Percentiles rank a stretch among this genome's conserved stretches.
phyloP scores from a whole-genome alignment of 2,888 invertebrate genomes.

The Omphaloscelis lunosa region DNA sequence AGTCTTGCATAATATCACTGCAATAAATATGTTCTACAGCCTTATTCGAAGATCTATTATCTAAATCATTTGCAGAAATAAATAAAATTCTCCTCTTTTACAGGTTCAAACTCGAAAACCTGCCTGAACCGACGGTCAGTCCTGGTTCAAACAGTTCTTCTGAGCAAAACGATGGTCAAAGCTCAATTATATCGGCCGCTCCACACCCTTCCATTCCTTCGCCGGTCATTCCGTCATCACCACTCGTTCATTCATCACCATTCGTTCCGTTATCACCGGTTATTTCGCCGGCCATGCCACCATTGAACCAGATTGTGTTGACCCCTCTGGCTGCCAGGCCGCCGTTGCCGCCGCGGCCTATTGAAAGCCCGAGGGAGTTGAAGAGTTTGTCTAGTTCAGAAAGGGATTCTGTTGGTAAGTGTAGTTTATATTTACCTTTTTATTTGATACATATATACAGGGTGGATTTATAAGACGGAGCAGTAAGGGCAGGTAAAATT shows the following conservation, averaged over 20 bases:
- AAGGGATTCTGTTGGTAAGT: conserved; percentile 82
- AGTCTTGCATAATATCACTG: background rate
- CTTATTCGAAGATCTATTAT: background rate
- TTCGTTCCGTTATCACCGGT: conserved; percentile 57
- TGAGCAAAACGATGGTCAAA: conserved; percentile 86
- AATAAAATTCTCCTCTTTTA: conserved; percentile 19
- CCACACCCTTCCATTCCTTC: conserved; percentile 69
- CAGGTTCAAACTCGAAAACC: conserved; percentile 85
- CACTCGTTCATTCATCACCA: conserved; percentile 57
- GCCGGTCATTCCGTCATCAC: conserved; percentile 68
- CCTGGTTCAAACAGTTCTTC: conserved; percentile 89
- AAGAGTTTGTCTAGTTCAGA: conserved; percentile 78
- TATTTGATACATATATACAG: background rate
- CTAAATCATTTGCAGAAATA: background rate
- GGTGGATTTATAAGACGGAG: background rate
- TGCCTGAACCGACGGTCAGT: conserved; percentile 85
- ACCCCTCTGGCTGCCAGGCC: conserved; percentile 81
- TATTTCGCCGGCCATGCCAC: conserved; percentile 42
- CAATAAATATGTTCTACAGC: background rate
- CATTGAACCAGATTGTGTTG: conserved; percentile 72
- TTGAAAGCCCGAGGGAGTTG: conserved; percentile 81
- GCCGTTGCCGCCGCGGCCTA: conserved; percentile 81
- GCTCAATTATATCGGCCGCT: conserved; percentile 85
- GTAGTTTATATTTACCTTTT: background rate
- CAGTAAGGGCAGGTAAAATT: background rate